Evolutionary conservation across 2,888 invertebrate species (phyloP).

Genomic region (Zonitis immaculata): DNA sequence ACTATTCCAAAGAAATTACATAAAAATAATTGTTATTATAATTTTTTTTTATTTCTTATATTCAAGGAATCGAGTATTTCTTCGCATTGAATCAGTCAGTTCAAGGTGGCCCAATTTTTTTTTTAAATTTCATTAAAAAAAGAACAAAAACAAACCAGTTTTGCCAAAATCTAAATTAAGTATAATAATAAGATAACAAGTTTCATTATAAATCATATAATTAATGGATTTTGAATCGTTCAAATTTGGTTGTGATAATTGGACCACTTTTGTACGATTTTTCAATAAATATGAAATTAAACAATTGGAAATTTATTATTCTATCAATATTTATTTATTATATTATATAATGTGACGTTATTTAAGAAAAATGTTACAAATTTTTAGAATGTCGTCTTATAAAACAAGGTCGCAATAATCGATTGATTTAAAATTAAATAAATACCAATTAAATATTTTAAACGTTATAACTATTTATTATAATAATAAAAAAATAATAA

Average conservation of each 20-base stretch:
- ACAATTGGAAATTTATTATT: too few relatives aligned
- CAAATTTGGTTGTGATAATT: not conserved
- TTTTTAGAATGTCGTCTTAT: slow-evolving; percentile 14
- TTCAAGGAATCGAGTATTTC: too few relatives aligned
- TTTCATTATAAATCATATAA: too few relatives aligned
- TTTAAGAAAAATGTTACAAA: slow-evolving; percentile 20
- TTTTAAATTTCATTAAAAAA: too few relatives aligned
- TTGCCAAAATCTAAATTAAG: not conserved
- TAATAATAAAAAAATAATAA: slow-evolving; percentile 30
- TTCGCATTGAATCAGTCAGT: too few relatives aligned
- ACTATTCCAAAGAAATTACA: too few relatives aligned
- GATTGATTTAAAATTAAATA: not conserved
- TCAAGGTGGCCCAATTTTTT: not conserved
- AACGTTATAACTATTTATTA: slow-evolving; percentile 20
- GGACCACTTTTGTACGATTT: not conserved
- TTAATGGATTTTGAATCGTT: not conserved
- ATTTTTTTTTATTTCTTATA: too few relatives aligned
- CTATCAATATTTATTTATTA: not conserved
- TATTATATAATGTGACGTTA: slow-evolving; percentile 11
- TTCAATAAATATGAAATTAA: too few relatives aligned
- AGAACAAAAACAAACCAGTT: not conserved
- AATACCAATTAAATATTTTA: slow-evolving; percentile 11
- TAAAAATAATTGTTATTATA: not conserved
- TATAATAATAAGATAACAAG: not conserved
- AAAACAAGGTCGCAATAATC: slow-evolving; percentile 3